Evolutionary conservation across 92 coral and sea anemone genomes (phyloP).

Genomic region (Palythoa grandis): DNA sequence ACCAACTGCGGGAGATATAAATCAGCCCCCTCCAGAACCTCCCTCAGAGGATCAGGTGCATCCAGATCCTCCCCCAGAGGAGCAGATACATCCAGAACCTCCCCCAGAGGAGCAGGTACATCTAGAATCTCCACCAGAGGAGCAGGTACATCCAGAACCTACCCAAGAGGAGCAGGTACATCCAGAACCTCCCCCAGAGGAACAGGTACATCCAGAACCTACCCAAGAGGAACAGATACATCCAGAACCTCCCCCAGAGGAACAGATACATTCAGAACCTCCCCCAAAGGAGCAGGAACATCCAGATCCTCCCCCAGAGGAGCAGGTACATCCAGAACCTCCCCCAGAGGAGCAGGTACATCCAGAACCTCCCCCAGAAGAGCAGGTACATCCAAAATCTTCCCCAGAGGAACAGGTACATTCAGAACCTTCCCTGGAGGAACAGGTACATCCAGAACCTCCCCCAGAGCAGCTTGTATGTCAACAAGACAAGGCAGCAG

Average conservation of each 20-base stretch:
- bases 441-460: slow-evolving; percentile 15
- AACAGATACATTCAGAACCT: too few species aligned
- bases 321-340: slow-evolving; percentile 48
- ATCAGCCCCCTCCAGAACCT: slow-evolving; percentile 53
- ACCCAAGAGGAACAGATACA: too few species aligned
- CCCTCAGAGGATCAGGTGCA: slow-evolving; percentile 31
- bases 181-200: slow-evolving; percentile 8
- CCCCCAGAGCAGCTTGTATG: neutral
- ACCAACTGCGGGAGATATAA: slow-evolving; percentile 53
- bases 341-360: slow-evolving; percentile 27
- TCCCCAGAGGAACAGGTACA: neutral
- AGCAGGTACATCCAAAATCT: neutral
- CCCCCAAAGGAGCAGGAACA: slow-evolving; percentile 20
- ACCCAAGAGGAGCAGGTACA: neutral
- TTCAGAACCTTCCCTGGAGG: slow-evolving; percentile 11
- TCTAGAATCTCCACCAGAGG: slow-evolving; percentile 12
- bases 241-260: too few species aligned
- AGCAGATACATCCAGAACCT: neutral
- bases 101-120: neutral
- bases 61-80: slow-evolving; percentile 1
- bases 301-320: neutral
- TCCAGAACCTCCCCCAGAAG: neutral
- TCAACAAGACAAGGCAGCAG: neutral
- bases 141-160: slow-evolving; percentile 17
- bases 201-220: slow-evolving; percentile 13